Conservation (phyloP, 2,888 invertebrate species). For the Tipula confusa region DNA sequence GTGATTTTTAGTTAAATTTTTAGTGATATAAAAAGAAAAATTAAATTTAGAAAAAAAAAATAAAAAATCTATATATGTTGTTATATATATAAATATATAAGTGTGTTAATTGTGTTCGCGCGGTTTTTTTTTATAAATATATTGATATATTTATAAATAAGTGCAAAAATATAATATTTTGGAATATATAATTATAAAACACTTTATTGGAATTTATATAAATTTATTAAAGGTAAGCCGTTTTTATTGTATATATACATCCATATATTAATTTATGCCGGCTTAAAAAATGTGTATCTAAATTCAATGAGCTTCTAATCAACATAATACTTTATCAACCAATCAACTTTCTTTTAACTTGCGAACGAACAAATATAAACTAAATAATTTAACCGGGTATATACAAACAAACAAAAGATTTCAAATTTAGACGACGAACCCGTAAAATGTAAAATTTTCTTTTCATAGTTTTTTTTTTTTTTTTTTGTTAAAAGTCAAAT, state of each 20-base stretch:
- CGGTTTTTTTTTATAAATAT: neutral
- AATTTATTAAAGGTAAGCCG: neutral
- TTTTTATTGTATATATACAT: neutral
- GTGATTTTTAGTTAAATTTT: neutral
- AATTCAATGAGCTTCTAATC: neutral
- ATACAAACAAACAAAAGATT: slow-evolving; percentile 28
- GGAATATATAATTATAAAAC: slow-evolving; percentile 3
- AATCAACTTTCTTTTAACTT: neutral
- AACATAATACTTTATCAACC: neutral
- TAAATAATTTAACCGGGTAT: neutral
- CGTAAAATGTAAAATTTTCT: neutral
- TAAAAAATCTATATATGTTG: neutral
- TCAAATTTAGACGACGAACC: slow-evolving; percentile 12
- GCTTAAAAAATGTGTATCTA: neutral
- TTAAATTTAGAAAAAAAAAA: too few relatives aligned
- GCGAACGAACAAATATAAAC: neutral
- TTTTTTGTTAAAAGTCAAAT: neutral
- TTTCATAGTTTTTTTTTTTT: too few relatives aligned
- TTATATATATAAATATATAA: neutral
- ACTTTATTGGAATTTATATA: neutral
- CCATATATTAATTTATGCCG: neutral
- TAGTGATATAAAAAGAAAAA: neutral
- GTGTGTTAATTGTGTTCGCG: neutral
- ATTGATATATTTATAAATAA: neutral
- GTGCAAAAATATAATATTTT: neutral